Evolutionary conservation across 2,113 vertebrate species (phyloP).

Genomic region (Chelonoidis abingdonii): DNA sequence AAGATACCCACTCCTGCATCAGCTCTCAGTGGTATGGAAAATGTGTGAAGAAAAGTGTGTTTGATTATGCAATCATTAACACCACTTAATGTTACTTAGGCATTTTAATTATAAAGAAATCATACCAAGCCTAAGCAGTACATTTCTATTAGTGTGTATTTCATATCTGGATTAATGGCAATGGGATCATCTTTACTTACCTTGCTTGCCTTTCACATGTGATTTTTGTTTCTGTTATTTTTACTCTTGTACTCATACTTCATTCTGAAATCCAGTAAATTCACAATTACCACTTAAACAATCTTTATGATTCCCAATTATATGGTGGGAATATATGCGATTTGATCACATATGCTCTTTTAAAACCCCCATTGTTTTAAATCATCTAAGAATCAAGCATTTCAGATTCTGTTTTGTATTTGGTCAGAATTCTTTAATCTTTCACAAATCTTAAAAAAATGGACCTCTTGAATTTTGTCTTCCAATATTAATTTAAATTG

Average conservation of each 20-base stretch:
- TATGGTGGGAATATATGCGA: neutral
- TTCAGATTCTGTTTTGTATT: neutral
- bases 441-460: neutral
- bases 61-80: neutral
- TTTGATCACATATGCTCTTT: neutral
- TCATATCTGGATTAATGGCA: neutral
- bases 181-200: neutral
- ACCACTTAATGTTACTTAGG: neutral
- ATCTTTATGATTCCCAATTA: neutral
- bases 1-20: rapidly evolving
- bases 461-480: neutral
- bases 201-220: neutral
- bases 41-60: neutral
- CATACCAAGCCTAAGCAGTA: neutral
- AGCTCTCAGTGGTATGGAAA: neutral
- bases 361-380: neutral
- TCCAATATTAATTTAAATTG: neutral
- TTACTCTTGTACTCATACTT: neutral
- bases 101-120: neutral
- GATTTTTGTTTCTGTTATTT: neutral
- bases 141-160: neutral
- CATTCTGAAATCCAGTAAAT: no score
- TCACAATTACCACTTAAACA: rapidly evolving
- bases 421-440: neutral
- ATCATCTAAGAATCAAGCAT: neutral